Conservation (phyloP, 2,797 vertebrate genomes). For the Megaceryle alcyon region DNA sequence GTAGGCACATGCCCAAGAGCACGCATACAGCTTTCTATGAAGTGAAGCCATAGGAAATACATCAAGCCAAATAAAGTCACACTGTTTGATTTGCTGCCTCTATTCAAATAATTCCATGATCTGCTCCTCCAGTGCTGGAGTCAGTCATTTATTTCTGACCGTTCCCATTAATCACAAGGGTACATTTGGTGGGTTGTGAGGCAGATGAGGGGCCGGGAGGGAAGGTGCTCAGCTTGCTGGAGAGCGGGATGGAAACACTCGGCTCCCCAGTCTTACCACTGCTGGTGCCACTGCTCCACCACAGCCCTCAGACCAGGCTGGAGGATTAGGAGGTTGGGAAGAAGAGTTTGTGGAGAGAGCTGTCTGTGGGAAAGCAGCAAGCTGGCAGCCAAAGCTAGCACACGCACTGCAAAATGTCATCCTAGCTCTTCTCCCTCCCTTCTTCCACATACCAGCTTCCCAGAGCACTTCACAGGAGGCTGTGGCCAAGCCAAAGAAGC, state of each 20-base stretch:
- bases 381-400: constrained; percentile 7
- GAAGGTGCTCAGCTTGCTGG: neutral
- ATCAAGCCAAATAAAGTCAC: neutral
- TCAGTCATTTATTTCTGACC: neutral
- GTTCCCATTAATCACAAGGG: neutral
- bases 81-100: constrained; percentile 5
- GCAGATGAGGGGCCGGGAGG: neutral
- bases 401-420: neutral
- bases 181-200: neutral
- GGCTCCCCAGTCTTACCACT: neutral
- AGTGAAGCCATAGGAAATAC: neutral
- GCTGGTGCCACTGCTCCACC: constrained; percentile 21
- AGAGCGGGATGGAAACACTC: constrained; percentile 52
- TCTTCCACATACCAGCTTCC: neutral
- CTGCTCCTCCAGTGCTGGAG: neutral
- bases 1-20: constrained; percentile 20
- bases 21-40: neutral
- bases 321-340: neutral
- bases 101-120: neutral
- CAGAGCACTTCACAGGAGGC: neutral
- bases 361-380: constrained; percentile 52
- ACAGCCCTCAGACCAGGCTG: constrained; percentile 21
- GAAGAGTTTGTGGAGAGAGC: neutral
- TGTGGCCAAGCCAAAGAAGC: neutral
- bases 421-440: neutral